A percentile compares a stretch with the other conserved stretches of the same genome.
phyloP scores from a whole-genome alignment of 2,113 vertebrate genomes.

The Anas platyrhynchos region DNA sequence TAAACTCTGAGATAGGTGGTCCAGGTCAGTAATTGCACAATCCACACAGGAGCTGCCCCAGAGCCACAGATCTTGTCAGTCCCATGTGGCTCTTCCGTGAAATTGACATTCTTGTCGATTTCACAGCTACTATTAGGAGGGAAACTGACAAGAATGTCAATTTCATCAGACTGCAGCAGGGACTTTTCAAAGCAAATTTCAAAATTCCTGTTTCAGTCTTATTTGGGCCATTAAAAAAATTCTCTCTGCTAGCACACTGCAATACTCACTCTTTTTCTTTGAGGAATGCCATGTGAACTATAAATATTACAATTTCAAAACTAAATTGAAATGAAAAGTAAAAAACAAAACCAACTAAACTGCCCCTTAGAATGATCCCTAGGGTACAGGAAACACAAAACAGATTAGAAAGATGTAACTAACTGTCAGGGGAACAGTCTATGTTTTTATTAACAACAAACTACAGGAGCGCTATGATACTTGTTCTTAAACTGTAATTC shows the following conservation, averaged over 20 bases:
- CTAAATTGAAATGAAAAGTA: neutral
- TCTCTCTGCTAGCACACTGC: neutral
- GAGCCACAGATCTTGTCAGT: neutral
- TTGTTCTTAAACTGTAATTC: neutral
- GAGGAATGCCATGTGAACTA: neutral
- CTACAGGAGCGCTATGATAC: neutral
- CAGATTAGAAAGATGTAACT: neutral
- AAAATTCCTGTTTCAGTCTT: neutral
- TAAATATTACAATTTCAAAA: neutral
- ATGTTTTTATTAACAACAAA: neutral
- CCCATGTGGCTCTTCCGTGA: neutral
- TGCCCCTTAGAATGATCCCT: neutral
- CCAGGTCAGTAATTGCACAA: neutral
- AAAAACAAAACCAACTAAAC: neutral
- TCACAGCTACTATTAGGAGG: neutral
- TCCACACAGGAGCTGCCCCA: neutral
- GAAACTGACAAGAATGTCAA: neutral
- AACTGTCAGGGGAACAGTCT: neutral
- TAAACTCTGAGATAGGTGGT: neutral
- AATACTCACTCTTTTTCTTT: neutral
- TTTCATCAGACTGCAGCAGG: neutral
- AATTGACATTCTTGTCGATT: neutral
- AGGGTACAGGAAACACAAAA: neutral
- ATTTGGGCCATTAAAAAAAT: neutral
- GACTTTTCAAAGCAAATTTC: neutral